phyloP scores from a whole-genome alignment of 2,888 invertebrate genomes.

The Psylliodes chrysocephalus region DNA sequence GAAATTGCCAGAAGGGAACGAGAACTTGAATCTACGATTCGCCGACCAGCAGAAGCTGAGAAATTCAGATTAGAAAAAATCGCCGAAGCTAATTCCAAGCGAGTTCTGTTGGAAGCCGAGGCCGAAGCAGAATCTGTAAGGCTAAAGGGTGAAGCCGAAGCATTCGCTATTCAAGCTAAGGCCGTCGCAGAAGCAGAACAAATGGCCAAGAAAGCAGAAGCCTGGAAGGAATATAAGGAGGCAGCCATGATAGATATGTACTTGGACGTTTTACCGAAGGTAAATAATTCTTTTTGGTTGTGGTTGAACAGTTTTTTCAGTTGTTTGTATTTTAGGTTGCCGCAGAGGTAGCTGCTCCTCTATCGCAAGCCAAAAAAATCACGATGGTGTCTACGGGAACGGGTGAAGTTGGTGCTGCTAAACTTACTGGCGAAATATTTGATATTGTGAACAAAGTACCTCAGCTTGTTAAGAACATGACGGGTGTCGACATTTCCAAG shows the following conservation, averaged over 20 bases:
- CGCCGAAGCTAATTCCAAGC: constrained; percentile 90
- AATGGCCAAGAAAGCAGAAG: constrained; percentile 97
- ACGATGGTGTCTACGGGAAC: constrained; percentile 95
- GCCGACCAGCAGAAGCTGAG: constrained; percentile 96
- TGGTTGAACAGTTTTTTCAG: not conserved
- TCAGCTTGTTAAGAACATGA: constrained; percentile 88
- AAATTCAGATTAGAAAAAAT: constrained; percentile 88
- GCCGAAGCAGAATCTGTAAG: constrained; percentile 92
- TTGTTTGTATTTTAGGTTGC: constrained; percentile 75
- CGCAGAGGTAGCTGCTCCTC: constrained; percentile 94
- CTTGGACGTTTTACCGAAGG: constrained; percentile 94
- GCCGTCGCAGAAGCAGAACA: constrained; percentile 97
- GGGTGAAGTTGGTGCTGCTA: constrained; percentile 93
- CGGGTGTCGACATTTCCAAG: constrained; percentile 94
- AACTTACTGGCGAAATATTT: constrained; percentile 93
- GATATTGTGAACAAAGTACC: constrained; percentile 93
- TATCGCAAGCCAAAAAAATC: constrained; percentile 93
- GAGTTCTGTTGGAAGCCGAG: constrained; percentile 93
- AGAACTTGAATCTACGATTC: constrained; percentile 91
- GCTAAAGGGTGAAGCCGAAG: constrained; percentile 89
- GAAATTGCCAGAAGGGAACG: constrained; percentile 92
- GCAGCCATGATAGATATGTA: constrained; percentile 98
- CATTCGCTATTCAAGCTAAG: constrained; percentile 92
- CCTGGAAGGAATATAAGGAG: constrained; percentile 95
- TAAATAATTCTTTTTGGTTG: no score